Conservation (phyloP, 2,888 invertebrate genomes). For the Amblyteles armatorius region DNA sequence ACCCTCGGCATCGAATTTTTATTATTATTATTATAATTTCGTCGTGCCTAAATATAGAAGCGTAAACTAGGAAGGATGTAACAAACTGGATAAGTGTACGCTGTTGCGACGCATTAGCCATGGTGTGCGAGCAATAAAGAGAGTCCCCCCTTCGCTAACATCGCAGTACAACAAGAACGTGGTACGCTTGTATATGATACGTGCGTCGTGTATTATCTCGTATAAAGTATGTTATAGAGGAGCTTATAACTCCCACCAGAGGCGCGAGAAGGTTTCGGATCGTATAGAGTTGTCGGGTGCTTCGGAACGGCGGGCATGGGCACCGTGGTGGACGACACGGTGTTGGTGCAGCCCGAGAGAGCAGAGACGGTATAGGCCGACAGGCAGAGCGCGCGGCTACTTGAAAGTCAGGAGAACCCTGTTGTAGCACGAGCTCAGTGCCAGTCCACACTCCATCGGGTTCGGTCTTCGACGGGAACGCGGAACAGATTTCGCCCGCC, state of each 20-base stretch:
- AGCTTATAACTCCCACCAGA: slow-evolving; percentile 30
- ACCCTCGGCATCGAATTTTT: not conserved
- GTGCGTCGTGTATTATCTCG: not conserved
- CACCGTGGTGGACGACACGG: slow-evolving; percentile 16
- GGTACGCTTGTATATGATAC: not conserved
- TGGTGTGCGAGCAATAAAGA: slow-evolving; percentile 65
- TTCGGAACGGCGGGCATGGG: slow-evolving; percentile 12
- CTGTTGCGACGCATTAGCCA: slow-evolving; percentile 63
- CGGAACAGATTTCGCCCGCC: slow-evolving; percentile 23
- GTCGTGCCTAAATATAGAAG: slow-evolving; percentile 64
- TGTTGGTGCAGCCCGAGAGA: slow-evolving; percentile 36
- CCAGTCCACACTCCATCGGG: slow-evolving; percentile 67
- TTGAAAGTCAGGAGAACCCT: slow-evolving; percentile 63
- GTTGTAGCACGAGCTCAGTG: slow-evolving; percentile 67
- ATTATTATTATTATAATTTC: slow-evolving; percentile 5
- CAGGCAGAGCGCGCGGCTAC: slow-evolving; percentile 55
- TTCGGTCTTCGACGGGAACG: slow-evolving; percentile 57
- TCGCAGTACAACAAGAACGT: slow-evolving; percentile 45
- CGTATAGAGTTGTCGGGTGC: not conserved
- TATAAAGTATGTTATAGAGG: slow-evolving; percentile 4
- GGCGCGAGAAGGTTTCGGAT: slow-evolving; percentile 35
- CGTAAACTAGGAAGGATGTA: slow-evolving; percentile 75
- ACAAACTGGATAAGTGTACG: slow-evolving; percentile 77
- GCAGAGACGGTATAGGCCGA: slow-evolving; percentile 42
- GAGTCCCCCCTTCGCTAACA: slow-evolving; percentile 59